Percentiles rank a stretch among this genome's conserved stretches.
Conservation (phyloP, 2,113 vertebrate genomes). For the Ellobius talpinus region DNA sequence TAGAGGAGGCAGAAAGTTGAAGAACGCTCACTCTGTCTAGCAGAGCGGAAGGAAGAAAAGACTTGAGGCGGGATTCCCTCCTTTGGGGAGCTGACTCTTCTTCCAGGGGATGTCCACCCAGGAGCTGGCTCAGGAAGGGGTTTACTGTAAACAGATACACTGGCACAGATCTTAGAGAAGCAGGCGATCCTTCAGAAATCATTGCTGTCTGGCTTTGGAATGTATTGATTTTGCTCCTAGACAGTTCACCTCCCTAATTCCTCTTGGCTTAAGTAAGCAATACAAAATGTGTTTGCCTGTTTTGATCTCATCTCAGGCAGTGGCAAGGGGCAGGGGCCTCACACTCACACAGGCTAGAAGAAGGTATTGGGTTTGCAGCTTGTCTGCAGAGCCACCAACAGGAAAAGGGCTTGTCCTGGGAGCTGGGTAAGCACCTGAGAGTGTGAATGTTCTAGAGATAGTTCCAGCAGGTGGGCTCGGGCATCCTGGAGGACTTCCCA, state of each 20-base stretch:
- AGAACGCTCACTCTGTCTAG: background rate
- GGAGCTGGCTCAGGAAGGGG: background rate
- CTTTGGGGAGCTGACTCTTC: background rate
- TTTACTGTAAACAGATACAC: conserved; percentile 47
- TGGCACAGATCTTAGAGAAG: conserved; percentile 32
- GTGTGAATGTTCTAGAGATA: background rate
- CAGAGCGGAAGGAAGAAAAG: background rate
- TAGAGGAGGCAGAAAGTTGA: background rate
- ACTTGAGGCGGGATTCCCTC: background rate
- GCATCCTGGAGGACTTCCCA: conserved; percentile 21
- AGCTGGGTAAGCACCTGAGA: background rate
- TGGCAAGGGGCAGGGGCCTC: conserved; percentile 17
- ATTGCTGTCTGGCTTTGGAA: conserved; percentile 68
- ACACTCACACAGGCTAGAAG: background rate
- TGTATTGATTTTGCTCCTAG: conserved; percentile 69
- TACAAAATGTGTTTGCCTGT: conserved; percentile 63
- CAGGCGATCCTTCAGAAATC: conserved; percentile 54
- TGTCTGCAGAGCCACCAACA: background rate
- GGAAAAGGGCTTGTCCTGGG: background rate
- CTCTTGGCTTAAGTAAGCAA: conserved; percentile 64
- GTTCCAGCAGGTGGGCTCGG: background rate
- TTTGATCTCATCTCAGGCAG: conserved; percentile 62
- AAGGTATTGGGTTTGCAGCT: background rate
- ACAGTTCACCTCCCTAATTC: conserved; percentile 76
- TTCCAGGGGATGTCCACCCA: background rate